Conservation (phyloP, 2,797 vertebrate species). For the Accipiter fasciatus region DNA sequence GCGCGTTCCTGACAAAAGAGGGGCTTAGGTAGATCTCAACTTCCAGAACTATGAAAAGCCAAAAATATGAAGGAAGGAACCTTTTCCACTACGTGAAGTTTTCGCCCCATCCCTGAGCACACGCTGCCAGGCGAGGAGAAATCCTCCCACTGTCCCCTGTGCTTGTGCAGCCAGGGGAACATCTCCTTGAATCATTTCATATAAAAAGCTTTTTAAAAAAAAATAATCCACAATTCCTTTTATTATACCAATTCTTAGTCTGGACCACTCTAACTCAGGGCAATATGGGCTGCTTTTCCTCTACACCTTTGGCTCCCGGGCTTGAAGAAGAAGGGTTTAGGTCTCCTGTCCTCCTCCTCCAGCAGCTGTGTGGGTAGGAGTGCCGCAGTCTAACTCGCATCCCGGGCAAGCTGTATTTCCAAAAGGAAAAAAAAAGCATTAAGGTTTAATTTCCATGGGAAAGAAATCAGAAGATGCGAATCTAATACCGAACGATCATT, state of each 20-base stretch:
- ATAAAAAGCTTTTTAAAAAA: background rate
- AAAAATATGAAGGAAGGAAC: background rate
- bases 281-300: background rate
- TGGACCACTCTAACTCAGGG: background rate
- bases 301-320: background rate
- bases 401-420: background rate
- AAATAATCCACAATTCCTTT: background rate
- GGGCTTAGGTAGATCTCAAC: background rate
- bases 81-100: background rate
- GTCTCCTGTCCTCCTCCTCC: background rate
- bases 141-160: background rate
- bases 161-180: background rate
- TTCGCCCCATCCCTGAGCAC: background rate
- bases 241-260: background rate
- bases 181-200: background rate
- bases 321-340: background rate
- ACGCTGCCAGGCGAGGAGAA: fast-evolving
- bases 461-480: background rate
- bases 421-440: background rate
- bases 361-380: background rate
- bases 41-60: background rate
- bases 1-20: background rate
- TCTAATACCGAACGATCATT: fast-evolving
- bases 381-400: too few relatives aligned
- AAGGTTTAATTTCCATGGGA: background rate